These are phyloP conservation scores for Oncorhynchus kisutch DNA, from an alignment of 2,113 vertebrate genomes.

Conservation along the genomic window DNA sequence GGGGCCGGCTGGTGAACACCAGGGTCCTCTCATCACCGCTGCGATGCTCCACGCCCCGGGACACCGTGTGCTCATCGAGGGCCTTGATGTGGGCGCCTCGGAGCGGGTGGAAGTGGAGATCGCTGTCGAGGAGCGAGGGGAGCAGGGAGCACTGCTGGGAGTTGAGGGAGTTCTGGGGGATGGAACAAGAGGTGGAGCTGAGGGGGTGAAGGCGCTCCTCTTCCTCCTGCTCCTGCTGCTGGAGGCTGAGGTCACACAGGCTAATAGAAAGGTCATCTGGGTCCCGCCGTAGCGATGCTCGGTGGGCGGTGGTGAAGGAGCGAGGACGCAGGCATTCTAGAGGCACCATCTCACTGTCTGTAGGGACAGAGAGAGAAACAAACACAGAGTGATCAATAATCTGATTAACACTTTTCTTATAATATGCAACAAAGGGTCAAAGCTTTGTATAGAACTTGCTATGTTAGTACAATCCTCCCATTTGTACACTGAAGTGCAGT, in stretches of 20 bases:
- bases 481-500: too few species aligned
- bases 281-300: conserved; percentile 78
- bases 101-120: conserved; percentile 87
- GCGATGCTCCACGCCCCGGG: conserved; percentile 76
- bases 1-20: conserved; percentile 86
- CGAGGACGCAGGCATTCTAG: conserved; percentile 82
- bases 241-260: conserved; percentile 87
- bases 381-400: too few species aligned
- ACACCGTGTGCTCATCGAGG: conserved; percentile 85
- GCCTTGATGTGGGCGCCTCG: conserved; percentile 80
- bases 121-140: conserved; percentile 81
- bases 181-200: conserved; percentile 73
- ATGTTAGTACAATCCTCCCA: too few species aligned
- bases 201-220: conserved; percentile 74
- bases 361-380: background rate
- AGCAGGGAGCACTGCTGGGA: conserved; percentile 85
- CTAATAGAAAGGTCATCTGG: conserved; percentile 84
- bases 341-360: conserved; percentile 89
- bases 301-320: conserved; percentile 82
- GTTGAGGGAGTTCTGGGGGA: conserved; percentile 91
- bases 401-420: background rate
- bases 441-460: too few species aligned
- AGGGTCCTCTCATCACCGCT: conserved; percentile 85
- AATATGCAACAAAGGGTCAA: too few species aligned
- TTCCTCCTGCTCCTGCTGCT: conserved; percentile 49